These are phyloP conservation scores for Drymodes brunneopygia DNA, from an alignment of 2,113 vertebrate species.

Conservation along the genomic window DNA sequence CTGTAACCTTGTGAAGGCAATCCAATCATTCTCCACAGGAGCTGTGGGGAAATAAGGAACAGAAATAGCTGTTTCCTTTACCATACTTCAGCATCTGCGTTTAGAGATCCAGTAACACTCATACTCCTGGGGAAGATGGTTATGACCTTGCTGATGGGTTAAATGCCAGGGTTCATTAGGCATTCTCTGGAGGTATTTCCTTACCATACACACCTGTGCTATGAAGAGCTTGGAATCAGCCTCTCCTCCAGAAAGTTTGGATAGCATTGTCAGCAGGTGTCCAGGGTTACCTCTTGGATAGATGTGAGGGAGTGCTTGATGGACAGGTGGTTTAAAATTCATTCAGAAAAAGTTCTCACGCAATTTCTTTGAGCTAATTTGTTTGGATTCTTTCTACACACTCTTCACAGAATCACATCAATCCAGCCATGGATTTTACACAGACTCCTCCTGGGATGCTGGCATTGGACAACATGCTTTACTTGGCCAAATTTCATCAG, in stretches of 20 bases:
- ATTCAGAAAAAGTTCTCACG: not conserved
- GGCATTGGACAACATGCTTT: slow-evolving; percentile 97
- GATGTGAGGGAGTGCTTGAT: not conserved
- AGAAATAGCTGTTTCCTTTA: not conserved
- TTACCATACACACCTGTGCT: not conserved
- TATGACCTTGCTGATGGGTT: not conserved
- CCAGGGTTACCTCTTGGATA: not conserved
- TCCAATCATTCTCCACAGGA: not conserved
- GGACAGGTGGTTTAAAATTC: not conserved
- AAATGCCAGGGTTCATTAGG: not conserved
- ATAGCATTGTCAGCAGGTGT: not conserved
- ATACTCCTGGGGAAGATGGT: not conserved
- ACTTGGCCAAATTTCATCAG: slow-evolving; percentile 93
- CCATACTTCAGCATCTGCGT: not conserved
- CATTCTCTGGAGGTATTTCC: not conserved
- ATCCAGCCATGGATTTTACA: slow-evolving; percentile 95
- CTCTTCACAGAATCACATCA: slow-evolving; percentile 87
- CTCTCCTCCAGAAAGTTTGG: not conserved
- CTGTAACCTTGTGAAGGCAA: not conserved
- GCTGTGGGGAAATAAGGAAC: not conserved
- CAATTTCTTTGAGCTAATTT: not conserved
- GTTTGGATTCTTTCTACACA: not conserved
- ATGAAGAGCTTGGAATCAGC: not conserved
- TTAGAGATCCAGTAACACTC: not conserved
- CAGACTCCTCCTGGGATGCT: slow-evolving; percentile 97